Evolutionary conservation across 2,797 vertebrate genomes (phyloP), one percentile per base, ranked within the genome.

Genomic region (Paguma larvata): DNA sequence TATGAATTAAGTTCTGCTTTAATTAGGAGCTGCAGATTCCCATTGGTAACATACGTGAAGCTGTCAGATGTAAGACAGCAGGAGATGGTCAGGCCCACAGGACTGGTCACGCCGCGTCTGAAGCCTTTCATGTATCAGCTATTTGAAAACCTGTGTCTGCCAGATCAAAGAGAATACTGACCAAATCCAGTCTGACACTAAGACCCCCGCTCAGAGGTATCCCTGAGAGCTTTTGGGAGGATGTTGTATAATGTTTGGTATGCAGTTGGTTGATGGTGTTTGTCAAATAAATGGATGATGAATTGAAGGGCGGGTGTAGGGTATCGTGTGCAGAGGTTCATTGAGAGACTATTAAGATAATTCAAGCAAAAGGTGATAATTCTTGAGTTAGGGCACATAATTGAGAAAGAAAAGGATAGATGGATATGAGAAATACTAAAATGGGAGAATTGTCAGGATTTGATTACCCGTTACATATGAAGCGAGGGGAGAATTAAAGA

Each of bases 1-100:
- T 85, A 41, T 65, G 9, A 63, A 91, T 78, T 90, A 77, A 82
- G 94, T 92, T 87, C n/a, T 95, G 63, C 48, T 89, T 93, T 88
- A n/a, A 19, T 77, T 86, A 86, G n/a, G 32, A 91, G 14, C 73
- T 95, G n/a, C 4, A 72, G 38, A 70, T 56, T 83, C 77, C 15
- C 14, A 30, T 78, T 12, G 53, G 78, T 70, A 93, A 87, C 25
- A 80, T 88, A 38, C 23, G 23, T 75, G 84, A 89, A 63, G 27
- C 44, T 89, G 41, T 8, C 30, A 72, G 14, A 38, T 85, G 18
- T 41, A 30, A 88, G 38, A 75, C 23, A 75, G 2, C 51, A 82
- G 41, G 67, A 73, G 78, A 65, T 86, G 32, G 19, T 62, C 25
- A 44, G 46, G 27, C 41, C 30, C n/a, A n/a, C 12, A 32, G 80